phyloP scores from a whole-genome alignment of 2,797 vertebrate genomes.

The Pangasius djambal region DNA sequence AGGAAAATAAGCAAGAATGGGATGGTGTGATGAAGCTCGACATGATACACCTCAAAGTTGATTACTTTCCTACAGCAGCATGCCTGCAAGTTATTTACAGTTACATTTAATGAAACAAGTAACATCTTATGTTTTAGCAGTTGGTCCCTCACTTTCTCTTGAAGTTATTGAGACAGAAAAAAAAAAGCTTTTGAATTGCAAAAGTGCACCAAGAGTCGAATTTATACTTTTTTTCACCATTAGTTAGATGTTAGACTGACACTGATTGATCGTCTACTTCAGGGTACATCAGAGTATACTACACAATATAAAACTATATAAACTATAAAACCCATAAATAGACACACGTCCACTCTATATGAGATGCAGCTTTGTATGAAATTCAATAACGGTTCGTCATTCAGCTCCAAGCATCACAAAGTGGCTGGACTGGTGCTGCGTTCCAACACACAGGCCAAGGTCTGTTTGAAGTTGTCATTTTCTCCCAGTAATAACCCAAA shows the following conservation, averaged over 20 bases:
- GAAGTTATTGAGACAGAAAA: background rate
- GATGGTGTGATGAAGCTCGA: background rate
- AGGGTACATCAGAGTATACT: background rate
- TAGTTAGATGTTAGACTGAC: background rate
- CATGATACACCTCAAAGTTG: background rate
- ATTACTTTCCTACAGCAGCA: background rate
- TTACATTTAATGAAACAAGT: background rate
- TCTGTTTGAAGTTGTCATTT: constrained; percentile 22
- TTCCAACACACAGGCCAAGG: constrained; percentile 12
- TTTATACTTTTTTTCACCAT: background rate
- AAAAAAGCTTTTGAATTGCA: background rate
- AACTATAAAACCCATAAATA: background rate
- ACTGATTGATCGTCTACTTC: background rate
- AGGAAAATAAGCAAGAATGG: background rate
- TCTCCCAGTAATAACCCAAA: constrained; percentile 29
- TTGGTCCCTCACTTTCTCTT: background rate
- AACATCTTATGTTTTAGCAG: no score
- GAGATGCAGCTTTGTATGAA: constrained; percentile 12
- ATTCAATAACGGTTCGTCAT: background rate
- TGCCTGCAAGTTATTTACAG: no score
- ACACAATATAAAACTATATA: background rate
- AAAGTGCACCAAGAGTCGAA: background rate
- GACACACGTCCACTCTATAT: background rate
- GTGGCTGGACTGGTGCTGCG: background rate
- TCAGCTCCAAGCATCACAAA: constrained; percentile 28